Base-by-base conservation (phyloP, 2,113 vertebrate species). In the Megaleporinus macrocephalus region DNA sequence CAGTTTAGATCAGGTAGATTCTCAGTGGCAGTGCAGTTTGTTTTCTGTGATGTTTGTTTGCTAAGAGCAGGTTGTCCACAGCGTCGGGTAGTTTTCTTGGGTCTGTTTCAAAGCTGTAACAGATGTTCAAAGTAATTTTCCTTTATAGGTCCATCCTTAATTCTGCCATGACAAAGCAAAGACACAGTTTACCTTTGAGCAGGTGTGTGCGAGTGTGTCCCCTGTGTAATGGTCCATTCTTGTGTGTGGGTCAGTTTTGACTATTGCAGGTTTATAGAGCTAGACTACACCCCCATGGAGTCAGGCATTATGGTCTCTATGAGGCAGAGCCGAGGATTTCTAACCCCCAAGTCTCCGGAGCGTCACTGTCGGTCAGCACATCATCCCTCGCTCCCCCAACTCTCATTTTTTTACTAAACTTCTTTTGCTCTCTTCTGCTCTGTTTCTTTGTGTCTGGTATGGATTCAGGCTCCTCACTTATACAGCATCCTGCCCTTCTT, bases 251-350 rank as follows among this genome's bases (percentile, higher is more conserved):
- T 88, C 88, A 95, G 94, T 90, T 95, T 95, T 91, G 93, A 95
- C 89, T 95, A 95, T 89, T 95, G 94, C 93, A 93, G 91, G 91
- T 95, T 94, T 89, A 94, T 94, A 89, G 94, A 95, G 80, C 89
- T 94, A 92, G 94, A 95, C 93, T 94, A 95, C 92, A 91, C 91
- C 71, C 93, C 94, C 85, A 94, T 94, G 94, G 94, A 94, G 91
- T 88, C 92, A 73, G 93, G 89, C 83, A 93, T 90, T 87, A 94
- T 95, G 94, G 93, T 94, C 78, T 95, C 94, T 84, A 94, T 95
- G 94, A 93, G 93, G 49, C 93, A 93, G 20, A 94, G 93, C 84
- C 92, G 93, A 92, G 91, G 92, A 91, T 91, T 87, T 81, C 49
- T 91, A 82, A 86, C 93, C 0, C 90, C 91, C 0, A 87, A 91